Evolutionary conservation across 2,888 invertebrate genomes (phyloP).

Genomic region (Calephelis perditalis): DNA sequence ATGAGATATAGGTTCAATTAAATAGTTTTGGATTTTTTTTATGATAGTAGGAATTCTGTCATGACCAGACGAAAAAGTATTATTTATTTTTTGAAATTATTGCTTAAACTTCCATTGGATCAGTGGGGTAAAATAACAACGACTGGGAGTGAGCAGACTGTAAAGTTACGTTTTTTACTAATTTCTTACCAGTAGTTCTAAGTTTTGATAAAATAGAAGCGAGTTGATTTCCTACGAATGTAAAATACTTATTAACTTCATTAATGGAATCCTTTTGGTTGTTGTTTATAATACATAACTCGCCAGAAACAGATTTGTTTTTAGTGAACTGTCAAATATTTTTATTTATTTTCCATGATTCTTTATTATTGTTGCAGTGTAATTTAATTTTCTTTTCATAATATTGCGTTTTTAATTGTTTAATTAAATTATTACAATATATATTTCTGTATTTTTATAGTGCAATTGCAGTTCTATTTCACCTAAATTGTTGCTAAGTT

Average conservation of each 20-base stretch:
- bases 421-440: slow-evolving; percentile 14
- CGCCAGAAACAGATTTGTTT: too few relatives aligned
- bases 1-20: slow-evolving; percentile 3
- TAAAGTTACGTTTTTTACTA: slow-evolving; percentile 10
- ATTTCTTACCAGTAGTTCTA: background rate
- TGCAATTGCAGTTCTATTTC: slow-evolving; percentile 5
- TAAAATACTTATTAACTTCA: slow-evolving; percentile 17
- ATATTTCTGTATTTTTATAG: slow-evolving; percentile 18
- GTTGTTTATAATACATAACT: too few relatives aligned
- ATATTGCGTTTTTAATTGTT: slow-evolving; percentile 11
- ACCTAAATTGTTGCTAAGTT: slow-evolving; percentile 1
- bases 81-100: slow-evolving; percentile 10
- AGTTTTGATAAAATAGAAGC: background rate
- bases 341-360: slow-evolving; percentile 15
- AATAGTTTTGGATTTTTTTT: background rate
- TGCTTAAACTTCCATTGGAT: slow-evolving; percentile 6
- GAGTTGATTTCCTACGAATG: slow-evolving; percentile 10
- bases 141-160: slow-evolving; percentile 8
- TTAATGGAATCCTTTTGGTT: slow-evolving; percentile 5
- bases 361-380: slow-evolving; percentile 4
- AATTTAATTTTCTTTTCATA: slow-evolving; percentile 1
- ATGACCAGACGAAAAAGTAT: background rate
- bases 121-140: slow-evolving; percentile 11
- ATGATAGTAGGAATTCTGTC: slow-evolving; percentile 12
- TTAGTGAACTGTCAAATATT: too few relatives aligned